A percentile compares a stretch with the other conserved stretches of the same genome.
phyloP scores from a whole-genome alignment of 2,888 invertebrate genomes.

The Isotomurus palustris region DNA sequence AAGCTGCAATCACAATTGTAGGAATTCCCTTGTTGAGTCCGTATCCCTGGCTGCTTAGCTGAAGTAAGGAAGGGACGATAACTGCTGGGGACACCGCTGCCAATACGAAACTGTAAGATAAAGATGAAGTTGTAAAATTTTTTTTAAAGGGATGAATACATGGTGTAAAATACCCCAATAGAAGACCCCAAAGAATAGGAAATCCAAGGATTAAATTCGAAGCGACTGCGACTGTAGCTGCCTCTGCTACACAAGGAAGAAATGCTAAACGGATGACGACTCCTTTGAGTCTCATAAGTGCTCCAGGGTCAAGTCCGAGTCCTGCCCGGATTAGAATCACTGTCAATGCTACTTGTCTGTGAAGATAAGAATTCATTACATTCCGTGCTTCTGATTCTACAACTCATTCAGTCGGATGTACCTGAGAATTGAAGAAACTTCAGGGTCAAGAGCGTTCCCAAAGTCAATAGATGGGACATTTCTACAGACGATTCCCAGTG shows the following conservation, averaged over 20 bases:
- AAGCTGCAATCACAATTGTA: slow-evolving; percentile 66
- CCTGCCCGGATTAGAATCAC: slow-evolving; percentile 64
- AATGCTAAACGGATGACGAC: slow-evolving; percentile 58
- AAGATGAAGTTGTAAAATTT: too few relatives aligned
- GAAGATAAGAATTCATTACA: slow-evolving; percentile 26
- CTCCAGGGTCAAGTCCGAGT: slow-evolving; percentile 59
- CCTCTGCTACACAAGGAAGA: slow-evolving; percentile 59
- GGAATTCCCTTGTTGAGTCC: slow-evolving; percentile 70
- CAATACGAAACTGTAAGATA: slow-evolving; percentile 55
- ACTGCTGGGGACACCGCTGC: slow-evolving; percentile 72
- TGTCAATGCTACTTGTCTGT: slow-evolving; percentile 60
- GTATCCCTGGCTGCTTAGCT: slow-evolving; percentile 59
- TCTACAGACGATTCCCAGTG: slow-evolving; percentile 70
- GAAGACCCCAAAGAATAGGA: slow-evolving; percentile 61
- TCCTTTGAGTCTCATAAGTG: slow-evolving; percentile 56
- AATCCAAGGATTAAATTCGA: slow-evolving; percentile 57
- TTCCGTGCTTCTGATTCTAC: neutral
- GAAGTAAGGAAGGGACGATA: slow-evolving; percentile 64
- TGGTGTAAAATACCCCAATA: slow-evolving; percentile 52
- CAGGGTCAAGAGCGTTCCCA: slow-evolving; percentile 10
- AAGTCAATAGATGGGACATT: slow-evolving; percentile 27
- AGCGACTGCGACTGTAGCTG: slow-evolving; percentile 54
- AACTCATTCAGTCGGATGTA: neutral
- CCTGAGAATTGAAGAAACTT: slow-evolving; percentile 25
- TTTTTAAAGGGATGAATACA: neutral